Evolutionary conservation across 2,888 invertebrate species (phyloP), one percentile per base, ranked within the genome.

Genomic region (Spicauda simplicius): DNA sequence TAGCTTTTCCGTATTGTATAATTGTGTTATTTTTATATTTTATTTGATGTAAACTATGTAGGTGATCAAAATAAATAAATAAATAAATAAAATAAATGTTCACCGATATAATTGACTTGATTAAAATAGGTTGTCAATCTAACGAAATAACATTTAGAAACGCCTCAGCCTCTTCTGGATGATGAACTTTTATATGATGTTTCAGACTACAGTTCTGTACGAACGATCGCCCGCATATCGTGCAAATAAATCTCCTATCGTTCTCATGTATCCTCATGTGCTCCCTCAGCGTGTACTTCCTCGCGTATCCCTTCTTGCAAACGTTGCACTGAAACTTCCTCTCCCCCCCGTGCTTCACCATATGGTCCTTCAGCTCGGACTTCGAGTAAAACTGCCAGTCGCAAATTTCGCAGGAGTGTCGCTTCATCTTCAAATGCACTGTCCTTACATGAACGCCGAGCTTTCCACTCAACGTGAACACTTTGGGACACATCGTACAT

Each of bases 341-440:
- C 65, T 94, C 94, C 0, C 94, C 94, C 0, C 88, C 89, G 52
- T 94, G 94, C 10, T 90, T 86, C 0, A 94, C 73, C 92, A 94
- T 94, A 54, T 94, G 94, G 14, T 92, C 90, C 48, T 92, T 93
- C n/a, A 94, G 80, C 64, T 94, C 94, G 0, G 92, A 91, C 33
- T 90, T 93, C 0, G 94, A 93, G 71, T 93, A 94, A 73, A 94
- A 94, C 64, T 91, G 90, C 85, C 94, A 94, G 11, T 94, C 94
- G 56, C 94, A 94, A 0, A 92, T 78, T 12, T 88, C 84, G 64
- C 94, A 94, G 0, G 88, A 78, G 53, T 89, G 88, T 5, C 93
- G 72, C 68, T 91, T 93, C 61, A 87, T 72, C 68, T 92, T 93
- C 18, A 94, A 82, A 77, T 94, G 94, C 0, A 93, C 87, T 0